phyloP scores from a whole-genome alignment of 2,797 vertebrate species.

The Natrix natrix region DNA sequence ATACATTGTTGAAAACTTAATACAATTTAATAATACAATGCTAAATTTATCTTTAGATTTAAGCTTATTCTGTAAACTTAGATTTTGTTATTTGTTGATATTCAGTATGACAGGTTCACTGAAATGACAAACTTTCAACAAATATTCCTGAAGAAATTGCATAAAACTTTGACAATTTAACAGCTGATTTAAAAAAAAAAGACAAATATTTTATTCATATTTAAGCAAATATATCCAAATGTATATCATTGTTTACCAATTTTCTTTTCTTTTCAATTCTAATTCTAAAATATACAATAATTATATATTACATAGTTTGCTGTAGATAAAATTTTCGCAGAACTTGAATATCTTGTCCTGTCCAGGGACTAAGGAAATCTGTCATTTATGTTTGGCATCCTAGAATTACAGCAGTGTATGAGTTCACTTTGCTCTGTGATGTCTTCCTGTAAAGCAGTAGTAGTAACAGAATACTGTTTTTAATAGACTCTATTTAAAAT shows the following conservation, averaged over 20 bases:
- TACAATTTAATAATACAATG: background rate
- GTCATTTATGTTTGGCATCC: background rate
- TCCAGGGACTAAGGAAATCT: background rate
- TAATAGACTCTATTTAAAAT: background rate
- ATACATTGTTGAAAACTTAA: background rate
- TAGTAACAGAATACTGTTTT: background rate
- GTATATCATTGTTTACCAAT: background rate
- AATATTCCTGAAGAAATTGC: background rate
- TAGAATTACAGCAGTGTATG: background rate
- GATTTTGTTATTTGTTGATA: background rate
- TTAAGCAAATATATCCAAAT: background rate
- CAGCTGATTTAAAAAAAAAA: background rate
- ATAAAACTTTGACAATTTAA: background rate
- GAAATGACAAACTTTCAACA: background rate
- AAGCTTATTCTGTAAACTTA: background rate
- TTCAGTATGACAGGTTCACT: background rate
- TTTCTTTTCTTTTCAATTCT: too few relatives aligned
- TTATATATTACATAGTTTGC: background rate
- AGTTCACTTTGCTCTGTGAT: background rate
- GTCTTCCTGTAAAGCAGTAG: background rate
- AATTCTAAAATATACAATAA: background rate
- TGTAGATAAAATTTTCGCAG: background rate
- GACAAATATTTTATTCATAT: background rate
- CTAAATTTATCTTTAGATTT: background rate
- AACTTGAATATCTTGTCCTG: background rate